Evolutionary conservation across 2,888 invertebrate species (phyloP).

Genomic region (Sarcophaga carnaria): DNA sequence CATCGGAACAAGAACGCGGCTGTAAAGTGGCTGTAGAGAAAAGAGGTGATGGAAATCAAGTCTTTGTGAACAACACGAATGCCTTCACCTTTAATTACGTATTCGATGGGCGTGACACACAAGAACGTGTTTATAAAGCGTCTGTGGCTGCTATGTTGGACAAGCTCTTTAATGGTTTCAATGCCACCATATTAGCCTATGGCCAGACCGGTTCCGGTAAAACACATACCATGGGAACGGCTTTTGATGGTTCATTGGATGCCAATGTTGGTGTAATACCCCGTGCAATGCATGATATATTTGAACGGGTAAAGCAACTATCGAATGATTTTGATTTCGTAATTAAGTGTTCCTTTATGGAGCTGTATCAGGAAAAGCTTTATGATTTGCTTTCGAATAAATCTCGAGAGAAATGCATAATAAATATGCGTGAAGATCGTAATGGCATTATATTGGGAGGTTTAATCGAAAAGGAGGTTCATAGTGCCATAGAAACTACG

Average conservation of each 20-base stretch:
- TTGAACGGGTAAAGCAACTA: conserved; percentile 84
- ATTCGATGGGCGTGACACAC: conserved; percentile 87
- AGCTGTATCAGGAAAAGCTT: conserved; percentile 94
- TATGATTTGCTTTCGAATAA: conserved; percentile 90
- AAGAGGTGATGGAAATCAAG: conserved; percentile 86
- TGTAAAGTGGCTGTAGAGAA: conserved; percentile 89
- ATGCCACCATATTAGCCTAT: conserved; percentile 96
- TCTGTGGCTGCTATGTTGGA: conserved; percentile 88
- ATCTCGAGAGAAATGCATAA: conserved; percentile 87
- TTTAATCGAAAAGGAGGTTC: conserved; percentile 85
- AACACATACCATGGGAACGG: conserved; percentile 96
- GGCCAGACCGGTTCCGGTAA: conserved; percentile 97
- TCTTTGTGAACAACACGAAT: conserved; percentile 86
- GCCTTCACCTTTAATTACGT: conserved; percentile 93
- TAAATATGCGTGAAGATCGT: conserved; percentile 91
- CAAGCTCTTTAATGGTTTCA: conserved; percentile 92
- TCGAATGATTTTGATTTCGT: conserved; percentile 84
- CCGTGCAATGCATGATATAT: conserved; percentile 91
- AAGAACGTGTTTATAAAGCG: conserved; percentile 88
- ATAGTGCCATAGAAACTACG: conserved; percentile 86
- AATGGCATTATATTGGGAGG: conserved; percentile 86
- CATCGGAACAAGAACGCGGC: conserved; percentile 88
- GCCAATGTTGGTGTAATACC: conserved; percentile 93
- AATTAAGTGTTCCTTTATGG: conserved; percentile 92
- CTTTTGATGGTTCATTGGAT: conserved; percentile 85